Conservation (phyloP, 2,888 invertebrate species). For the Meteorus cinctellus region DNA sequence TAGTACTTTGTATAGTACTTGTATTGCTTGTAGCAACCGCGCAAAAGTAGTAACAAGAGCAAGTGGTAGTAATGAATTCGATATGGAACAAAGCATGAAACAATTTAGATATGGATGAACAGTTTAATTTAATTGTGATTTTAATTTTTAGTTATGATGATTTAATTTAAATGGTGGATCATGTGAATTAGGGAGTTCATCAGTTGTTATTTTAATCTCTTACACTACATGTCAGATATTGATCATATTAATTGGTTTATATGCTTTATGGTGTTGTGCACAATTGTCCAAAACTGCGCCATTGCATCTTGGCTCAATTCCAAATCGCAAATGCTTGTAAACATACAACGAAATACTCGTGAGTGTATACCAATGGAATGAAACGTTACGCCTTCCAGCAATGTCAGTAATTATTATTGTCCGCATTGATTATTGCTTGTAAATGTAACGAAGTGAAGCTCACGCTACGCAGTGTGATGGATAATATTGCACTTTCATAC, state of each 20-base stretch:
- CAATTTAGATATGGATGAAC: background rate
- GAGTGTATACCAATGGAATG: constrained; percentile 37
- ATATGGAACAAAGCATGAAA: background rate
- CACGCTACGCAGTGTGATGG: background rate
- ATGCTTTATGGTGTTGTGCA: constrained; percentile 25
- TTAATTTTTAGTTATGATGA: background rate
- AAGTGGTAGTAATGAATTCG: background rate
- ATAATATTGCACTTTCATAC: constrained; percentile 11
- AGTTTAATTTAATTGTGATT: background rate
- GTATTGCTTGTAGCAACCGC: background rate
- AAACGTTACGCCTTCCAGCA: constrained; percentile 40
- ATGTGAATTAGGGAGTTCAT: background rate
- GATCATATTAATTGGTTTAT: constrained; percentile 40
- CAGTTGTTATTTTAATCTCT: constrained; percentile 20
- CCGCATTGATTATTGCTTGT: constrained; percentile 31
- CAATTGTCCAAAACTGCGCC: constrained; percentile 21
- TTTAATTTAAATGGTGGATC: background rate
- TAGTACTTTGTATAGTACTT: constrained; percentile 14
- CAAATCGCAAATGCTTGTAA: constrained; percentile 14
- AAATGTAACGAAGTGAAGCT: constrained; percentile 4
- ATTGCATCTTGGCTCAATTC: constrained; percentile 37
- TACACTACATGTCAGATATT: constrained; percentile 18
- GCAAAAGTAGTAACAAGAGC: background rate
- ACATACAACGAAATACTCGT: constrained; percentile 37
- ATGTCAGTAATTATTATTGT: constrained; percentile 36